phyloP scores from a whole-genome alignment of 2,113 vertebrate species.

The Pteropus alecto region DNA sequence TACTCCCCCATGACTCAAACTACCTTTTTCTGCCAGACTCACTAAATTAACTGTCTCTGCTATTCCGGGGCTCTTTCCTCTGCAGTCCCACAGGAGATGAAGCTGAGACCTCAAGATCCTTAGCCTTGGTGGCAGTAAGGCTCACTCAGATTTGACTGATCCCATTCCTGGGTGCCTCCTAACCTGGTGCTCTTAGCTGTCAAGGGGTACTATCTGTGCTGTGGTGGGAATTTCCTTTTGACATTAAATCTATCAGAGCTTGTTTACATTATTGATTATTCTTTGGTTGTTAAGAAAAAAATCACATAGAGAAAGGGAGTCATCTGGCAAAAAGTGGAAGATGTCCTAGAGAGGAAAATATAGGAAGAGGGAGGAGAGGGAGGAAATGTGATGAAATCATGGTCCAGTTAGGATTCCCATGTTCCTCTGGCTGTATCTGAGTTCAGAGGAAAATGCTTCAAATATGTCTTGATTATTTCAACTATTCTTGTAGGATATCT shows the following conservation, averaged over 20 bases:
- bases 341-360: background rate
- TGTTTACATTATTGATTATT: background rate
- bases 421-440: background rate
- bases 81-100: background rate
- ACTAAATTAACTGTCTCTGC: background rate
- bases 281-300: background rate
- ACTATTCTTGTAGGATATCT: background rate
- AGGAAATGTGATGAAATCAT: background rate
- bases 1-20: background rate
- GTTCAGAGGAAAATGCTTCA: background rate
- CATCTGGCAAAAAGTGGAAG: background rate
- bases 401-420: background rate
- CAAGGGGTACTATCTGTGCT: background rate
- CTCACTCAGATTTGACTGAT: background rate
- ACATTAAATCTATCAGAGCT: background rate
- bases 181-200: background rate
- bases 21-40: background rate
- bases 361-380: too few species aligned
- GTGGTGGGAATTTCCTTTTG: background rate
- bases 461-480: background rate
- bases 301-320: background rate
- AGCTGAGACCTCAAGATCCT: background rate
- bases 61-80: too few species aligned
- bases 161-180: background rate
- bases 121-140: background rate